Base-by-base conservation (phyloP, 1,140 invertebrate genomes). In the Cotesia chilonis region DNA sequence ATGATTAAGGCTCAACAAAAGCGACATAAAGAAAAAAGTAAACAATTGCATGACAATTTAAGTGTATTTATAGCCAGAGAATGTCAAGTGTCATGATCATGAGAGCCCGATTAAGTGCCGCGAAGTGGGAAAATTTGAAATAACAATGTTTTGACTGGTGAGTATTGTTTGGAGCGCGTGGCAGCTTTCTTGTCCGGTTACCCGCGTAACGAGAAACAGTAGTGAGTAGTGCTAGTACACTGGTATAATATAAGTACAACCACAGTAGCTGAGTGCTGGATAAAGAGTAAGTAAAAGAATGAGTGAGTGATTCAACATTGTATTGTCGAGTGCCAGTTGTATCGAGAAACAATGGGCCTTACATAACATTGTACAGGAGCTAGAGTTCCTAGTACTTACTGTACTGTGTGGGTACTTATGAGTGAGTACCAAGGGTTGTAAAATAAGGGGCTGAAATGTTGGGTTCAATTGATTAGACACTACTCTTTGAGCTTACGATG, bases 301-400 rank as follows among this genome's bases (percentile, higher is more conserved):
- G 41, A 47, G 41, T 47, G 41, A 47, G 41, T 47, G 41, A 73
- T 73, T 73, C 51, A 52, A 61, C 68, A 28, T 17, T 59, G 64
- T 71, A 28, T 17, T 59, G 64, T 71, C 68, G 75, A 76, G 75
- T 71, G 72, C 69, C 69, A 73, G 73, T 76, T 60, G 66, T 71
- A 72, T 76, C 65, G 69, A 70, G 75, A 76, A 76, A 76, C 75
- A 76, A 76, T 73, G 74, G 71, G 55, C 51, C 41, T 7, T 10
- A 41, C 6, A 4, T 10, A 28, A 41, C 38, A 9, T 10, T 7
- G 41, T 5, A 41, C 6, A 10, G 10, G 41, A 41, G 41, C 10
- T 10, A 41, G 20, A 28, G 20, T 28, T 28, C 20, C 20, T 28
- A 28, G 20, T 28, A 0, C 20, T 28, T 28, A 28, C 20, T 28